phyloP scores from a whole-genome alignment of 2,797 vertebrate species.

The Holocentrus rufus region DNA sequence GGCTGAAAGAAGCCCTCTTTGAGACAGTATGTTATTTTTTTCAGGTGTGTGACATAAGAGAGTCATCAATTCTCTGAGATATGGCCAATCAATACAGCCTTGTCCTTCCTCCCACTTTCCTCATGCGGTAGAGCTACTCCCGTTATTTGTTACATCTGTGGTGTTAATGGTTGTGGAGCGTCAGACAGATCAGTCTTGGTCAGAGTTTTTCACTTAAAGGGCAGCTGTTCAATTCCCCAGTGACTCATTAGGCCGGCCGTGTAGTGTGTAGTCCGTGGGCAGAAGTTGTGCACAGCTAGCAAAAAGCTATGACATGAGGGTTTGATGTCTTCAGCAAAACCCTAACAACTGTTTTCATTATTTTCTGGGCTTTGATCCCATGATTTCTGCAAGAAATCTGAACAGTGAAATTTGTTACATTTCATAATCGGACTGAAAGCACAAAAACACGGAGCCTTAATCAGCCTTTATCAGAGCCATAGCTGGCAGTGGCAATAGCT shows the following conservation, averaged over 20 bases:
- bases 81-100: constrained; percentile 30
- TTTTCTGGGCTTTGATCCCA: constrained; percentile 18
- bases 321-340: constrained; percentile 68
- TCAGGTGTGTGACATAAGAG: constrained; percentile 15
- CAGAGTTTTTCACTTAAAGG: constrained; percentile 71
- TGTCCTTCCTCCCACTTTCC: constrained; percentile 24
- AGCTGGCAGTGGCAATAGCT: constrained; percentile 9
- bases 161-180: constrained; percentile 66
- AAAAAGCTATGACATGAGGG: constrained; percentile 58
- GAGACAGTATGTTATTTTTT: constrained; percentile 10
- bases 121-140: constrained; percentile 36
- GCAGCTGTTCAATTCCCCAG: constrained; percentile 69
- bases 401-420: background rate
- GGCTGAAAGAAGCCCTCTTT: background rate
- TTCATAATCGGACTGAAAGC: no score
- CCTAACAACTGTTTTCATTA: constrained; percentile 47
- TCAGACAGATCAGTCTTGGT: constrained; percentile 66
- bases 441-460: no score
- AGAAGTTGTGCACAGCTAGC: constrained; percentile 63
- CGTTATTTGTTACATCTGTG: constrained; percentile 68
- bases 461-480: no score
- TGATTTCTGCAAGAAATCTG: constrained; percentile 17
- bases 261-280: constrained; percentile 62
- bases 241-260: constrained; percentile 76
- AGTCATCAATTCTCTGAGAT: constrained; percentile 25